A percentile compares a stretch with the other conserved stretches of the same genome.
Evolutionary conservation across 1,140 invertebrate genomes (phyloP).

Genomic region (Drosophila triauraria): DNA sequence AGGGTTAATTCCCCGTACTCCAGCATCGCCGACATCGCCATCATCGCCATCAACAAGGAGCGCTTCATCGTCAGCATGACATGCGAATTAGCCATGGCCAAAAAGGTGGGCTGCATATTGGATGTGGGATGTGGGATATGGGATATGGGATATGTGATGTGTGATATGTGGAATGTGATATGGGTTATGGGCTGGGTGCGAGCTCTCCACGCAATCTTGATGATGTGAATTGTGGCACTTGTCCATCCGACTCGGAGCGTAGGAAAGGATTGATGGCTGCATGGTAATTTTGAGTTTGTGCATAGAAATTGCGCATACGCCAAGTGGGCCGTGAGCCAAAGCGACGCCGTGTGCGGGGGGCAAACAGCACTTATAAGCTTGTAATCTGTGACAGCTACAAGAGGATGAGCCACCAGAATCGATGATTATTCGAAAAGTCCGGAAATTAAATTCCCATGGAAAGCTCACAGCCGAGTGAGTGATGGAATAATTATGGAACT

Average conservation of each 20-base stretch:
- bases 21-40: neutral
- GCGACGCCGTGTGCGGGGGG: conserved; percentile 6
- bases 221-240: conserved; percentile 78
- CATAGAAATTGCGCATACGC: conserved; percentile 55
- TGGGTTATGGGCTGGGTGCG: conserved; percentile 28
- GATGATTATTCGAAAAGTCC: conserved; percentile 8
- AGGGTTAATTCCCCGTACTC: conserved; percentile 49
- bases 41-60: conserved; percentile 38
- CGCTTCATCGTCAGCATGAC: conserved; percentile 62
- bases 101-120: conserved; percentile 69
- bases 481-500: neutral
- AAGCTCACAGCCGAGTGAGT: too few species aligned
- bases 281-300: conserved; percentile 55
- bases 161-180: conserved; percentile 8
- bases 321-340: conserved; percentile 55
- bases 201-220: conserved; percentile 48
- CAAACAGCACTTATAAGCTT: conserved; percentile 31
- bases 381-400: conserved; percentile 29
- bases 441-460: neutral
- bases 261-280: conserved; percentile 66
- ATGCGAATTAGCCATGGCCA: conserved; percentile 69
- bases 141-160: conserved; percentile 23
- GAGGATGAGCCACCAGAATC: conserved; percentile 18
- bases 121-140: conserved; percentile 26
- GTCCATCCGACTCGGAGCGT: conserved; percentile 36